A percentile compares a stretch with the other conserved stretches of the same genome.
Evolutionary conservation across 2,888 invertebrate genomes (phyloP).

Genomic region (Drosophila hamatofila): DNA sequence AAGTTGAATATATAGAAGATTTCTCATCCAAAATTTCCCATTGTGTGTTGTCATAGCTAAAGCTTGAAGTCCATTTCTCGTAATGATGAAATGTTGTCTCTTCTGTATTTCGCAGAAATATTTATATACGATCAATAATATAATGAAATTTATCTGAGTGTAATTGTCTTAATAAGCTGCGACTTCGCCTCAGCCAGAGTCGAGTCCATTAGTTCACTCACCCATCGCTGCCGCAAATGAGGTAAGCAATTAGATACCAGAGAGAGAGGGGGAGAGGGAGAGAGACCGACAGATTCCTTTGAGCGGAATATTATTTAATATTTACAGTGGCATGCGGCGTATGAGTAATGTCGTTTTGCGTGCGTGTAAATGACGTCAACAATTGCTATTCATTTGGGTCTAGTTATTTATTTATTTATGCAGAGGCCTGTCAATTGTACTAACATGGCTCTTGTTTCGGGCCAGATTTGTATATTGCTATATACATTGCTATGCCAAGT

Average conservation of each 20-base stretch:
- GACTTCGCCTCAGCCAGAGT: neutral
- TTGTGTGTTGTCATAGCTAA: neutral
- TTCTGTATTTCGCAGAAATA: neutral
- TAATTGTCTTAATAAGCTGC: conserved; percentile 1
- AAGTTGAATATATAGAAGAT: neutral
- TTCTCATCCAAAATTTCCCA: neutral
- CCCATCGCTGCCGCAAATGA: conserved; percentile 7
- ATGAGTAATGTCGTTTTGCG: conserved; percentile 57
- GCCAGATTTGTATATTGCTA: conserved; percentile 23
- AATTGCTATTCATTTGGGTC: conserved; percentile 27
- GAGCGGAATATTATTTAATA: conserved; percentile 50
- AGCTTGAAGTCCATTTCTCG: neutral
- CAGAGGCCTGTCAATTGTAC: conserved; percentile 38
- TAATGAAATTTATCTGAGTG: conserved; percentile 18
- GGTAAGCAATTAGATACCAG: conserved; percentile 33
- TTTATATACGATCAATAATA: neutral
- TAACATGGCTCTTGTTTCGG: conserved; percentile 44
- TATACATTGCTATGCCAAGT: conserved; percentile 46
- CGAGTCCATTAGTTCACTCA: conserved; percentile 1
- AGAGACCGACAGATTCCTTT: conserved; percentile 30
- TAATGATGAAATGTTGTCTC: neutral
- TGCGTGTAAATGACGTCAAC: conserved; percentile 50
- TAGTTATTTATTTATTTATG: conserved; percentile 40
- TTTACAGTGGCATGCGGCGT: conserved; percentile 41
- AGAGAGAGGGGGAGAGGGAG: neutral